Percentiles rank a stretch among this genome's conserved stretches.
Conservation (phyloP, 2,888 invertebrate genomes). For the Exocentrus adspersus region DNA sequence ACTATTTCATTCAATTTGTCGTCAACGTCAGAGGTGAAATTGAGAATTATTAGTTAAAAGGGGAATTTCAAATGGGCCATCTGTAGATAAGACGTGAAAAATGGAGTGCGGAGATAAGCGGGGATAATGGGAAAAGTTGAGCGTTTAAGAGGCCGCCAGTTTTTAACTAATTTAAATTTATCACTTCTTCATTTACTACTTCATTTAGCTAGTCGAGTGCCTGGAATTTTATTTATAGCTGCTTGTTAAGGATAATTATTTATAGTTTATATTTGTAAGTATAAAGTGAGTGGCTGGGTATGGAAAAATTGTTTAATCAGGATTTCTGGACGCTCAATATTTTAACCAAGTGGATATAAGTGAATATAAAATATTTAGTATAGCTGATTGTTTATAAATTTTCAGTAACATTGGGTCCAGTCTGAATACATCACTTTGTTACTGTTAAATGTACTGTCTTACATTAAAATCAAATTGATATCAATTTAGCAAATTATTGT, state of each 20-base stretch:
- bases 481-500: neutral
- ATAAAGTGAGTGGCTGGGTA: no score
- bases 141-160: neutral
- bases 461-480: neutral
- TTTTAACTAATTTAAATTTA: constrained; percentile 1
- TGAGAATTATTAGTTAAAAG: neutral
- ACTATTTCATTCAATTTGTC: no score
- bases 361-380: no score
- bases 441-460: neutral
- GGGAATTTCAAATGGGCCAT: neutral
- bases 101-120: neutral
- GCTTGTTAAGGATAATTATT: neutral
- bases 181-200: neutral
- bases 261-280: no score
- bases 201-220: neutral
- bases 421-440: neutral
- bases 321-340: no score
- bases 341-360: no score
- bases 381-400: neutral
- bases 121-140: neutral
- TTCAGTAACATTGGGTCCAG: neutral
- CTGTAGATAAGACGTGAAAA: neutral
- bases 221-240: neutral
- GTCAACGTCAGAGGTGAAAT: neutral
- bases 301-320: no score